phyloP scores from a whole-genome alignment of 2,888 invertebrate genomes.

The Cantharis nigra region DNA sequence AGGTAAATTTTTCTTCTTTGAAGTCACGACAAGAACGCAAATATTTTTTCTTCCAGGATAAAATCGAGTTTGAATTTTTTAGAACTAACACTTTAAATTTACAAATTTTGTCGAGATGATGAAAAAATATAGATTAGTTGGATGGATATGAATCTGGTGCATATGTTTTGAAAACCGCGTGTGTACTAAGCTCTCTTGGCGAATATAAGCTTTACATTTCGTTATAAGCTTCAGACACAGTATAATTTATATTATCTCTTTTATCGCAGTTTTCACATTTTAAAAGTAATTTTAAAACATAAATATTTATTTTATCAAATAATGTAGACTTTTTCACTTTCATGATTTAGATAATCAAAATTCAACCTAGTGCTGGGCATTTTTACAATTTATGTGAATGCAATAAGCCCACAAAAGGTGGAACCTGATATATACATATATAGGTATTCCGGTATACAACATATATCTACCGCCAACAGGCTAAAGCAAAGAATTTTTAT shows the following conservation, averaged over 20 bases:
- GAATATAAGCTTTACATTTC: not conserved
- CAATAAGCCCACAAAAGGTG: not conserved
- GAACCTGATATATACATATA: not conserved
- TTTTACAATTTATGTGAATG: not conserved
- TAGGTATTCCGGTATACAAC: not conserved
- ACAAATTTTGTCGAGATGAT: not conserved
- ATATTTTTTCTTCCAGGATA: not conserved
- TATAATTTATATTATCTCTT: not conserved
- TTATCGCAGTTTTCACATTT: not conserved
- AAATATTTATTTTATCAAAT: not conserved
- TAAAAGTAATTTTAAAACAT: not conserved
- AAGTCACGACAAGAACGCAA: not conserved
- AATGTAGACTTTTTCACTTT: not conserved
- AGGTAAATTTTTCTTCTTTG: not conserved
- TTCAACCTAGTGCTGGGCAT: no score
- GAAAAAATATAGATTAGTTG: not conserved
- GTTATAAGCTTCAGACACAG: not conserved
- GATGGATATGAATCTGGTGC: not conserved
- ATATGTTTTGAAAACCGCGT: not conserved
- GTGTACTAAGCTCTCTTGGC: not conserved
- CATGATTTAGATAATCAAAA: not conserved
- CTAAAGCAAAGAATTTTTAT: not conserved
- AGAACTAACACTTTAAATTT: not conserved
- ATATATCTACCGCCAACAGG: not conserved
- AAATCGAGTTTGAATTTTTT: not conserved